A percentile compares a stretch with the other conserved stretches of the same genome.
phyloP scores from a whole-genome alignment of 1,140 invertebrate genomes.

The Neodiprion pinetum region DNA sequence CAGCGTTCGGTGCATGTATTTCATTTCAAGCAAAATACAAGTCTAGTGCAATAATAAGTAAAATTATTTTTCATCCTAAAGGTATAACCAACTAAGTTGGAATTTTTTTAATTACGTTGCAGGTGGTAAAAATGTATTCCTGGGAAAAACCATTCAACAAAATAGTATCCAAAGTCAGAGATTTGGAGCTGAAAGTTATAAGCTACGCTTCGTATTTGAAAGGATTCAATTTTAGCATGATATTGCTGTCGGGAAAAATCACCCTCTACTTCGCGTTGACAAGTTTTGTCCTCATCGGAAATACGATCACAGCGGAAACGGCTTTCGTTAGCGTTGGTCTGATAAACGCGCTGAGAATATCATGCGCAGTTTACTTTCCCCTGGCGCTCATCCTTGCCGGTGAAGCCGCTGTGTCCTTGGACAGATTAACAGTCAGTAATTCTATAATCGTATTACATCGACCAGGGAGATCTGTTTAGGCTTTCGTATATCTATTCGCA shows the following conservation, averaged over 20 bases:
- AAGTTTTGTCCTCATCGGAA: slow-evolving; percentile 71
- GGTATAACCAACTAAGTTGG: slow-evolving; percentile 66
- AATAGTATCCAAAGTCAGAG: slow-evolving; percentile 63
- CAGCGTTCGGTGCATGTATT: slow-evolving; percentile 60
- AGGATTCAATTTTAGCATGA: slow-evolving; percentile 73
- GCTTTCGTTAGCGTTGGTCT: slow-evolving; percentile 70
- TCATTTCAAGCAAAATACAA: slow-evolving; percentile 63
- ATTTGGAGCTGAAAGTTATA: slow-evolving; percentile 73
- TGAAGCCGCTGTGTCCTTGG: slow-evolving; percentile 73
- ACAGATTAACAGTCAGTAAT: slow-evolving; percentile 56
- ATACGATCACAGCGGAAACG: slow-evolving; percentile 72
- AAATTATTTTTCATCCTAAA: slow-evolving; percentile 15
- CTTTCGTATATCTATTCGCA: too few relatives aligned
- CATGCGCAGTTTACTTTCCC: slow-evolving; percentile 76
- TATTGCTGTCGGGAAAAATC: slow-evolving; percentile 76
- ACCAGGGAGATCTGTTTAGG: too few relatives aligned
- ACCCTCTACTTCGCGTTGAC: slow-evolving; percentile 78
- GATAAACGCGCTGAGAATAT: slow-evolving; percentile 70
- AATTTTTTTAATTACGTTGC: slow-evolving; percentile 60
- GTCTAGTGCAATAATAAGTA: slow-evolving; percentile 26
- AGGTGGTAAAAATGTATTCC: slow-evolving; percentile 82
- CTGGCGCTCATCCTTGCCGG: slow-evolving; percentile 71
- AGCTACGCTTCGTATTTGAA: slow-evolving; percentile 73
- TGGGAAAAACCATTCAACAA: slow-evolving; percentile 76
- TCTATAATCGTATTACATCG: neutral